Conservation (phyloP, 2,888 invertebrate species). For the Nasonia oneida region DNA sequence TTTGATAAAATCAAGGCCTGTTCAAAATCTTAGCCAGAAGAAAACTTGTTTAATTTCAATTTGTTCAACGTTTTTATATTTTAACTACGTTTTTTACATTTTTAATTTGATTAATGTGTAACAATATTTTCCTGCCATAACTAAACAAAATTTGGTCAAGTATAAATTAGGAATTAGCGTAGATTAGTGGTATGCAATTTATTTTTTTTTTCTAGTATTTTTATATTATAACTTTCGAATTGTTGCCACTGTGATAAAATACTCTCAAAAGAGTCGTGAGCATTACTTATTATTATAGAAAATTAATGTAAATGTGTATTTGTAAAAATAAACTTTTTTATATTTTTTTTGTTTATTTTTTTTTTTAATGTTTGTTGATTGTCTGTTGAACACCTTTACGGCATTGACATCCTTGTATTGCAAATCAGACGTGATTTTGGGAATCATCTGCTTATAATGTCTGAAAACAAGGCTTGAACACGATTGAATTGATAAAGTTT, state of each 20-base stretch:
- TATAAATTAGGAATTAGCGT: background rate
- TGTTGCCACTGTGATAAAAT: conserved; percentile 63
- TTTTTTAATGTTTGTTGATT: conserved; percentile 55
- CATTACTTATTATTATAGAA: conserved; percentile 40
- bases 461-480: too few relatives aligned
- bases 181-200: background rate
- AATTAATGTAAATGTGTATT: conserved; percentile 54
- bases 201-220: conserved; percentile 11
- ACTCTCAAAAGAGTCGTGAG: conserved; percentile 51
- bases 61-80: conserved; percentile 21
- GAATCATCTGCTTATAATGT: background rate
- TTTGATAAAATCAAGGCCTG: conserved; percentile 28
- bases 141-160: background rate
- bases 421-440: background rate
- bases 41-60: conserved; percentile 19
- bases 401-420: background rate
- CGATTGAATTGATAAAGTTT: too few relatives aligned
- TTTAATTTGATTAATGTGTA: background rate
- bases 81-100: conserved; percentile 21
- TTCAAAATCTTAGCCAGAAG: conserved; percentile 20
- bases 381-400: conserved; percentile 28
- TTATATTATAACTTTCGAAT: conserved; percentile 39
- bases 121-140: background rate
- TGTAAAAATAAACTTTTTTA: conserved; percentile 52
- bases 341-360: conserved; percentile 53